A percentile compares a stretch with the other conserved stretches of the same genome.
These are phyloP conservation scores for Eupithecia subumbrata DNA, from an alignment of 2,888 invertebrate species.

Conservation along the genomic window DNA sequence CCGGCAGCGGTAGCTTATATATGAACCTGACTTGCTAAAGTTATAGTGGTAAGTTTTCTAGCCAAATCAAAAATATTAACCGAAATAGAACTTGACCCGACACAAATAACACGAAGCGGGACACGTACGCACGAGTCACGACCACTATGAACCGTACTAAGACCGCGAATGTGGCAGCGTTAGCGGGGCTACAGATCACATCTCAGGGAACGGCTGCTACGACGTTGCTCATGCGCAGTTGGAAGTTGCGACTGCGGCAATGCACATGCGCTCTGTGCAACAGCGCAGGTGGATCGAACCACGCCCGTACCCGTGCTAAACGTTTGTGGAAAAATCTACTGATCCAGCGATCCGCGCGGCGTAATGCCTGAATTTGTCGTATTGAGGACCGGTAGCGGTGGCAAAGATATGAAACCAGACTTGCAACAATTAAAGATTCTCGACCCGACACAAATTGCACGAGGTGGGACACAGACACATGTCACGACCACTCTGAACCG, in stretches of 20 bases:
- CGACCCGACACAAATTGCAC: background rate
- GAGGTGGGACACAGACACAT: background rate
- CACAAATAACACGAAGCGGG: too few species aligned
- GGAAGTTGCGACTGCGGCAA: conserved; percentile 13
- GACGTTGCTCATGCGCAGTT: conserved; percentile 22
- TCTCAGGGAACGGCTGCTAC: background rate
- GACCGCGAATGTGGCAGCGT: too few species aligned
- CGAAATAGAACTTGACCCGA: too few species aligned
- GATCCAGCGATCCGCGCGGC: background rate
- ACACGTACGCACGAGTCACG: background rate
- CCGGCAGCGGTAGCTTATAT: too few species aligned
- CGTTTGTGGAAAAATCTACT: background rate
- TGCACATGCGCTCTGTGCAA: conserved; percentile 20
- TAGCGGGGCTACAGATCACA: too few species aligned
- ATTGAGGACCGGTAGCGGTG: too few species aligned
- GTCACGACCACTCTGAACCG: background rate
- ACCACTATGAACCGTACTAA: background rate
- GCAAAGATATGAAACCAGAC: background rate
- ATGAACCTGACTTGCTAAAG: too few species aligned
- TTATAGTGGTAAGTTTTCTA: too few species aligned
- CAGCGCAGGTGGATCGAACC: background rate
- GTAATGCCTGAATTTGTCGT: too few species aligned
- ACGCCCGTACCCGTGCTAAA: background rate
- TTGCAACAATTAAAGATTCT: background rate
- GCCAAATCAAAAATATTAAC: too few species aligned